Base-by-base conservation (phyloP, 2,797 vertebrate genomes). In the Eospalax fontanierii region DNA sequence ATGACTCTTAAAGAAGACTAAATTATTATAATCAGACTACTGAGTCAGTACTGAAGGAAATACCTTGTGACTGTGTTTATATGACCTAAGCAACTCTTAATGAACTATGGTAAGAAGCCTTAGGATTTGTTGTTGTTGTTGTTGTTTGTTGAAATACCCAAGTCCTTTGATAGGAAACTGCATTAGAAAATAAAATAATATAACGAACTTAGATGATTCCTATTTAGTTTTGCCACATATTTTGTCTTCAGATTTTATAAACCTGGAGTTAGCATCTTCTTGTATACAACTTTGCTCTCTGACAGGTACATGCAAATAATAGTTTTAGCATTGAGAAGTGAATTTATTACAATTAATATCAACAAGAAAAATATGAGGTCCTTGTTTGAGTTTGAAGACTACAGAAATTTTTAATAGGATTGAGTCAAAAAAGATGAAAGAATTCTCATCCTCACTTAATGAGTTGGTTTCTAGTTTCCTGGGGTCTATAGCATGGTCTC, bases 191-290 rank as follows among this genome's bases (percentile, higher is more conserved):
- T 65, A 12, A 92, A 90, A 40, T 28, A n/a, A 86, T 30, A 43
- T 66, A 33, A 40, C 57, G 24, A 50, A 90, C 2, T 24, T 78
- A 50, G 22, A 68, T 68, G 26, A n/a, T n/a, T 81, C 46, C 33
- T 75, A 4, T 80, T n/a, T 92, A 74, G 40, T 70, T n/a, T 40
- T 83, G 38, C 40, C 21, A 74, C 46, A 68, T 43, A 14, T 26
- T 66, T 78, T 85, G 74, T 46, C 73, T 65, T 59, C 40, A 87
- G 33, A 63, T 54, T 89, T 40, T 75, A 40, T 81, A 86, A 95
- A 87, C 65, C 66, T 59, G 61, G 24, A 75, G 6, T 43, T 21
- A 33, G 22, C 19, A 30, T 38, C 30, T 9, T 54, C 21, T 86
- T 80, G n/a, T n/a, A 59, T 76, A 7, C 10, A 40, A 15, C 1